Evolutionary conservation across 1,140 invertebrate genomes (phyloP), one percentile per base, ranked within the genome.

Genomic region (Probaryconus sp.): DNA sequence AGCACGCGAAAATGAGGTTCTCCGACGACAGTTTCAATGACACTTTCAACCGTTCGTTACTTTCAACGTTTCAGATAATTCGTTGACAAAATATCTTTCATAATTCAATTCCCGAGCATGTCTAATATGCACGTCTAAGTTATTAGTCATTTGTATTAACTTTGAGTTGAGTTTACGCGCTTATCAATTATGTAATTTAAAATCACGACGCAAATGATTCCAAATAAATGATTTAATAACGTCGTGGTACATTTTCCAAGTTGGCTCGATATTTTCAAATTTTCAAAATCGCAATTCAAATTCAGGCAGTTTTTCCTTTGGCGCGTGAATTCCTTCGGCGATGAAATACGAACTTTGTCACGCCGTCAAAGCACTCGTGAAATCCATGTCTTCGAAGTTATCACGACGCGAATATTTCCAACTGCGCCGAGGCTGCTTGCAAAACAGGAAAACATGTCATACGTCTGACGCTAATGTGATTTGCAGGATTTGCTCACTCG

Each of bases 391-490:
- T 50, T 63, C 58, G 33, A 63, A 63, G 58, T 63, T 63, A 63
- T 63, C 48, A 14, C 30, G 28, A 33, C 28, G 20, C 2, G 50
- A 61, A 61, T 51, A 50, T 51, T 38, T 28, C 64, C 45, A 55
- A 55, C 40, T 55, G 50, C 48, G 47, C 14, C 40, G 48, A 61
- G 65, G 37, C 56, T 43, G 56, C 31, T 79, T 79, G 78, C 73
- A 72, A 83, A 81, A 83, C 79, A 81, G 79, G 76, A 81, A 81
- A 81, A 76, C 80, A 71, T 75, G 79, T 79, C 60, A 76, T 42
- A 38, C 40, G 58, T 45, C 31, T 53, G 71, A 81, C 69, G 78
- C 60, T 83, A 83, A 83, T 81, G 79, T 76, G 77, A 81, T 83
- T 81, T 83, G 78, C 73, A 50, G 63, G 53, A 77, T 69, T 68